Base-by-base conservation (phyloP, 2,797 vertebrate genomes). In the Arctocebus calabarensis region DNA sequence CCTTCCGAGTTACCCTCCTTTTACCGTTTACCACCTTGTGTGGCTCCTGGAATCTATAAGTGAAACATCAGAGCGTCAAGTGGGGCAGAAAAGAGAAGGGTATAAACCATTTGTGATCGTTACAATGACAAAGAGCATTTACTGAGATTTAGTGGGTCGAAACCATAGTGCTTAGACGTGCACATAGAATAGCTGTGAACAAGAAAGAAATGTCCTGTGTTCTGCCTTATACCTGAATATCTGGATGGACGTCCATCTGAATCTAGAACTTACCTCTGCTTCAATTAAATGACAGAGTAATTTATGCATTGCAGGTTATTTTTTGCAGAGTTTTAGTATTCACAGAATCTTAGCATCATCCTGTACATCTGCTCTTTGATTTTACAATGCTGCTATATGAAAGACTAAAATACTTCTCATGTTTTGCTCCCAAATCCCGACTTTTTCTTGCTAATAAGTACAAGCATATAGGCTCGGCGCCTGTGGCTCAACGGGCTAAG, bases 251-350 rank as follows among this genome's bases (percentile, higher is more conserved):
- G 45, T 37, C 70, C 90, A 25, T 84, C 88, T 48, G 45, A 75
- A 14, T 14, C 37, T 81, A 68, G 75, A 92, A 32, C n/a, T 43
- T 68, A 8, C 9, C 17, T 92, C 48, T 83, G 37, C 40, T 94
- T 94, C 83, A 86, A 62, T 90, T 55, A 91, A 90, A 55, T 61
- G 14, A 59, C 22, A 70, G 27, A 95, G 55, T 61, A 78, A 70
- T 22, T 90, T 96, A 90, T 79, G 19, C 17, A 52, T 27, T 52
- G 45, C 11, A 70, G 61, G 19, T 1, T 73, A 22, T 25, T 59
- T 89, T 75, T 70, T 37, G 37, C 16, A 43, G n/a, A 37, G 32
- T 52, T 73, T 78, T 73, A 84, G 45, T 79, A 62, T 52, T 68
- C 84, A 52, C 25, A 70, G 43, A 55, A 27, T 90, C 57, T 62